Evolutionary conservation across 2,888 invertebrate species (phyloP), one percentile per base, ranked within the genome.

Genomic region (Steromphala cineraria): DNA sequence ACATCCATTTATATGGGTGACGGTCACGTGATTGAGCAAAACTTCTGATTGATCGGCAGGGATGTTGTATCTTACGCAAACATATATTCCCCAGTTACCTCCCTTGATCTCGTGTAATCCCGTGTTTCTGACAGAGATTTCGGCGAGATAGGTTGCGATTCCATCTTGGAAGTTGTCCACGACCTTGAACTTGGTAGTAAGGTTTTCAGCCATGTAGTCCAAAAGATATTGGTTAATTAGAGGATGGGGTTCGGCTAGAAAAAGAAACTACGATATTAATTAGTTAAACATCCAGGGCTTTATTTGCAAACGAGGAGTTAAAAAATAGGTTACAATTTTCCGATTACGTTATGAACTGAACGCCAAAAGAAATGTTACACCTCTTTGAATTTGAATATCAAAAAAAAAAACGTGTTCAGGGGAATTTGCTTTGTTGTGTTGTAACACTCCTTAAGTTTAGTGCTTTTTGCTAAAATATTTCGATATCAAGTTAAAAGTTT

Each of bases 11-110:
- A 87, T 80, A 46, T 87, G 88, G 53, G 79, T 83, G 1, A 88
- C 21, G 0, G 78, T 81, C 53, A 89, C 67, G 0, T 55, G 76
- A 17, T 76, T n/a, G 1, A 31, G 76, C 5, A 13, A 31, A 24
- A 55, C 2, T 36, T 28, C 28, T 28, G 28, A n/a, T 24, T 84
- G 81, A 67, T 86, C 83, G 40, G 71, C 28, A 0, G 81, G 80
- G 53, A 85, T 83, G 13, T 40, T 28, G 36, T 67, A 82, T 28
- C 81, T 83, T 78, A 81, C 83, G 71, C 87, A 86, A 36, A 90
- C 87, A 71, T 89, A 89, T 13, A 91, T 84, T n/a, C 81, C 85
- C 91, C 90, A 91, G 74, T 85, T 86, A 17, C 89, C 89, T 1
- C 78, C 67, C 5, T 78, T 62, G 0, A 91, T 80, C 0, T 82